Evolutionary conservation across 2,113 vertebrate species (phyloP), one percentile per base, ranked within the genome.

Genomic region (Casuarius casuarius): DNA sequence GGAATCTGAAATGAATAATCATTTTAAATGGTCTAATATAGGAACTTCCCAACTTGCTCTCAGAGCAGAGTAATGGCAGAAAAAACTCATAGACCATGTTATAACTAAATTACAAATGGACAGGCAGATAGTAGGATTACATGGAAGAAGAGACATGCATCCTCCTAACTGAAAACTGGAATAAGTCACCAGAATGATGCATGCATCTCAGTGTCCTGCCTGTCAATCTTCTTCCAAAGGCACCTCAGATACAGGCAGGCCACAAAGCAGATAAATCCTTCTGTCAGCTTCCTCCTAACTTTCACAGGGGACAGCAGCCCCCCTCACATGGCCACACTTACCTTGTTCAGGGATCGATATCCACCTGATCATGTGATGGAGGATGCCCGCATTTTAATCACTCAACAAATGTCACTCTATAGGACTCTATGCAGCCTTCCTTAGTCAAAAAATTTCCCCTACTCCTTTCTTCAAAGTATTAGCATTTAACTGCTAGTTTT

Each of bases 191-290:
- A 76, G 72, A 92, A 38, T 1, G 0, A 8, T 11, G 68, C 21
- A 61, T 5, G n/a, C 7, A 67, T 40, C 15, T 80, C n/a, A 65
- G 12, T 0, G 0, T 42, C 52, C 59, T 73, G 13, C 14, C 28
- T 61, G 28, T n/a, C 72, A 70, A 46, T 31, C 62, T 72, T 20
- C 61, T 91, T 54, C 49, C 72, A 86, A 76, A 77, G 23, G 44
- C 12, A 68, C 29, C 46, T 79, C 56, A 59, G 40, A 59, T 10
- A 63, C 3, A 40, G 7, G 33, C 31, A 85, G 66, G 46, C 17
- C 93, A 51, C 48, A 79, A 72, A 0, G 0, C 18, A 13, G 31
- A 33, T 31, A 84, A 78, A 59, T 26, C 11, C 68, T 81, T 56
- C 22, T 77, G 33, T 7, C 48, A 63, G 10, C 19, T 49, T 87